These are phyloP conservation scores for Cichlasoma orientale DNA, from an alignment of 2,797 vertebrate genomes.

Conservation along the genomic window DNA sequence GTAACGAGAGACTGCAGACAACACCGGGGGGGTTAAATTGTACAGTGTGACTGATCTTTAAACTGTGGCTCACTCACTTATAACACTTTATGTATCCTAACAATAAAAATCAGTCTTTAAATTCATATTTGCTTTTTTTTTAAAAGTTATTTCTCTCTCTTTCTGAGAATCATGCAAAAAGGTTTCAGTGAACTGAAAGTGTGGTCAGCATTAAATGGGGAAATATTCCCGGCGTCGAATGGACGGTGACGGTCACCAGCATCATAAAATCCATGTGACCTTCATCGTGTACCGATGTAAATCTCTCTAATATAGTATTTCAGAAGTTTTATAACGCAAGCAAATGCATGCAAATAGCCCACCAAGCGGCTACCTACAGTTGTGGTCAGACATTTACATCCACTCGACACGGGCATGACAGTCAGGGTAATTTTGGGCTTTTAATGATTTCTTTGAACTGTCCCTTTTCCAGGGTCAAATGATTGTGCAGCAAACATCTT, in stretches of 20 bases:
- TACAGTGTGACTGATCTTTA: background rate
- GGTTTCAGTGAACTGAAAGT: background rate
- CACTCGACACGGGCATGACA: background rate
- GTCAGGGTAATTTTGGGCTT: background rate
- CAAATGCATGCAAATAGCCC: background rate
- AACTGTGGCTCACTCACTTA: background rate
- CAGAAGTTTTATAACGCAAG: background rate
- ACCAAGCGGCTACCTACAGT: background rate
- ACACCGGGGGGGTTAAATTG: background rate
- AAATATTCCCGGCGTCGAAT: background rate
- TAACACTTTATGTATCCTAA: background rate
- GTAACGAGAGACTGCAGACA: background rate
- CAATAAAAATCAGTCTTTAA: slow-evolving; percentile 3
- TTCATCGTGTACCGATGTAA: background rate
- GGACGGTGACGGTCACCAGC: background rate
- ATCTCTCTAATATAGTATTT: background rate
- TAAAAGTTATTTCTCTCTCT: background rate
- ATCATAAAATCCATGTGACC: background rate
- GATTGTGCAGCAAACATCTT: background rate
- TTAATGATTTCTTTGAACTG: background rate
- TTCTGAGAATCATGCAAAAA: slow-evolving; percentile 5
- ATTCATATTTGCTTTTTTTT: background rate
- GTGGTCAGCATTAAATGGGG: background rate
- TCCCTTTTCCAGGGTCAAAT: background rate
- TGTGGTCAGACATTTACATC: background rate